Evolutionary conservation across 1,140 invertebrate genomes (phyloP).

Genomic region (Centruroides vittatus): DNA sequence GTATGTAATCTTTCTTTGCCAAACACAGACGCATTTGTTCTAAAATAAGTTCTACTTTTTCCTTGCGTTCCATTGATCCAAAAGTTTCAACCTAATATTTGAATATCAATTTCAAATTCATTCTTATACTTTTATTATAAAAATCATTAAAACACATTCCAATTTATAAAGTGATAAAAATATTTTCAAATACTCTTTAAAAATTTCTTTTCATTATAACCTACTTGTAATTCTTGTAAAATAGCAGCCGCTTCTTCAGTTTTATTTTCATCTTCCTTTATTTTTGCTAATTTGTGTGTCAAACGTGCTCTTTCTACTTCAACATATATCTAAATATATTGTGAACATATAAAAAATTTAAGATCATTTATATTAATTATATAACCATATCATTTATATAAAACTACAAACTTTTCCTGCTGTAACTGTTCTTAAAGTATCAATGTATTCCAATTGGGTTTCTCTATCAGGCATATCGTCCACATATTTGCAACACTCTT

Average conservation of each 20-base stretch:
- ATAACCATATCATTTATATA: no score
- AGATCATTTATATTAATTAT: neutral
- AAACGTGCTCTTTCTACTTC: constrained; percentile 95
- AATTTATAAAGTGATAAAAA: neutral
- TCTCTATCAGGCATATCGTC: constrained; percentile 85
- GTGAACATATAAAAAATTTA: constrained; percentile 3
- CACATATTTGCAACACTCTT: constrained; percentile 89
- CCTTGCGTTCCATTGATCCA: constrained; percentile 95
- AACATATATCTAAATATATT: constrained; percentile 71
- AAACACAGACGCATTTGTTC: constrained; percentile 98
- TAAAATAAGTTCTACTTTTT: constrained; percentile 89
- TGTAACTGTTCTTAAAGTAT: constrained; percentile 86
- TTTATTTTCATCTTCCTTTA: constrained; percentile 85
- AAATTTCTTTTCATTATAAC: neutral
- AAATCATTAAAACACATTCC: no score
- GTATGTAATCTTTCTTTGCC: constrained; percentile 88
- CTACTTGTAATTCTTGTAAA: constrained; percentile 83
- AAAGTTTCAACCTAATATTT: constrained; percentile 75
- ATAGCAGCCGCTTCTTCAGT: constrained; percentile 78
- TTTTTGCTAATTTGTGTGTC: constrained; percentile 84
- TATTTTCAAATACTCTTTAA: neutral
- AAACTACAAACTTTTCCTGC: constrained; percentile 67
- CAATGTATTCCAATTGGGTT: constrained; percentile 84
- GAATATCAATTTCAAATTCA: no score
- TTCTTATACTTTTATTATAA: no score